Evolutionary conservation across 2,113 vertebrate genomes (phyloP), one percentile per base, ranked within the genome.

Genomic region (Poecilia latipinna): DNA sequence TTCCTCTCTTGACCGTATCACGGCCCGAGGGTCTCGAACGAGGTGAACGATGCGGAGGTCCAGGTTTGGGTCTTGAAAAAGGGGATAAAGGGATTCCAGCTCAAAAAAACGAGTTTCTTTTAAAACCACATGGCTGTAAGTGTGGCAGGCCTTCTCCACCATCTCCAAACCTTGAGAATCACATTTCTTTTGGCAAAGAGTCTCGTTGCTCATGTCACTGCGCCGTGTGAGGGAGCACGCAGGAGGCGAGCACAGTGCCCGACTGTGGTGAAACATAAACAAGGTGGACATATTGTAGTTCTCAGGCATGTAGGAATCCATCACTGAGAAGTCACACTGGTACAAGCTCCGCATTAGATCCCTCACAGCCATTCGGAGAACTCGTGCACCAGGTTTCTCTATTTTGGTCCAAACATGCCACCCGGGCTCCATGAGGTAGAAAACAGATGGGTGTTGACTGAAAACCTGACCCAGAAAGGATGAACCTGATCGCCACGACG

Each of bases 381-480:
- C 79, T 0, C 86, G 68, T 0, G 95, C 96, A 0, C 91, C 94
- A 1, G 92, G 91, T n/a, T 93, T 93, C 12, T 90, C 86, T 81
- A 99, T 92, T 0, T 54, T 80, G 26, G 88, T 90, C 98, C 98
- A 99, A 4, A 98, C 95, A 0, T 99, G 98, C 98, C 98, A 99
- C 0, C 88, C 96, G 0, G 98, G 98, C 89, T 99, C 98, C 97
- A 99, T 99, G 61, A 98, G 90, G 72, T 99, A 99, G 94, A 99
- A 99, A 68, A 98, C 98, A 0, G 94, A 94, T 0, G 98, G 97
- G 48, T 99, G 97, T 90, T 99, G 97, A 86, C 95, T 98, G 91
- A 99, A 99, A 68, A 97, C 95, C 19, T 99, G 97, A 31, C 98
- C 98, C 0, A 99, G 80, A 42, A 99, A 98, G 33, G 98, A 99